Evolutionary conservation across 2,888 invertebrate genomes (phyloP), one percentile per base, ranked within the genome.

Genomic region (Crossocerus cetratus): DNA sequence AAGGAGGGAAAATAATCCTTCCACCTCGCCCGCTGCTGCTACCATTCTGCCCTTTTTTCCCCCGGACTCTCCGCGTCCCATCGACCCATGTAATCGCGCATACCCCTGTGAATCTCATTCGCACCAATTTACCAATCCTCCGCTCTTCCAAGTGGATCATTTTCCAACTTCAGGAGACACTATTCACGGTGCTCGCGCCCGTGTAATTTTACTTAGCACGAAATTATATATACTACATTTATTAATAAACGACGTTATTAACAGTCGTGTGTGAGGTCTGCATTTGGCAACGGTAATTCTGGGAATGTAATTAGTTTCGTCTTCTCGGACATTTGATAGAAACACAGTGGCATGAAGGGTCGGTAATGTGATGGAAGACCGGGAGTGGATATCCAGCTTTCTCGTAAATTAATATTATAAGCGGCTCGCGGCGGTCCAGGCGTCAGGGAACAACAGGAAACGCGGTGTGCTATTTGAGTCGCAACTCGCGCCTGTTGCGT

Each of bases 391-490:
- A n/a, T n/a, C n/a, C n/a, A n/a, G 1, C 32, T 32, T 11, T 32
- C 32, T 32, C 75, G 59, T 63, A 62, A 59, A 65, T 59, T 53
- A 60, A 70, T 62, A 53, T 75, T 64, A 60, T 43, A 57, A 60
- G 70, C 76, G 76, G 64, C 56, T 16, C 21, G 65, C 68, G 77
- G 60, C 66, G 16, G 57, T 44, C 3, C 49, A 49, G 16, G 71
- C 58, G 60, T 72, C 72, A 61, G 66, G 77, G 18, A 72, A 69
- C 62, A 74, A 69, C 65, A 78, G 75, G 68, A 75, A 69, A 72
- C 64, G 71, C 49, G 74, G 78, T 76, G 8, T 32, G 65, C 76
- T 76, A 78, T 82, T 80, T 78, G 73, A 82, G 69, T 82, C 76
- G 73, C 58, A 65, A 59, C 69, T 69, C 76, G 66, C 76, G 66